Evolutionary conservation across 2,888 invertebrate genomes (phyloP), one percentile per base, ranked within the genome.

Genomic region (Lepas anatifera): DNA sequence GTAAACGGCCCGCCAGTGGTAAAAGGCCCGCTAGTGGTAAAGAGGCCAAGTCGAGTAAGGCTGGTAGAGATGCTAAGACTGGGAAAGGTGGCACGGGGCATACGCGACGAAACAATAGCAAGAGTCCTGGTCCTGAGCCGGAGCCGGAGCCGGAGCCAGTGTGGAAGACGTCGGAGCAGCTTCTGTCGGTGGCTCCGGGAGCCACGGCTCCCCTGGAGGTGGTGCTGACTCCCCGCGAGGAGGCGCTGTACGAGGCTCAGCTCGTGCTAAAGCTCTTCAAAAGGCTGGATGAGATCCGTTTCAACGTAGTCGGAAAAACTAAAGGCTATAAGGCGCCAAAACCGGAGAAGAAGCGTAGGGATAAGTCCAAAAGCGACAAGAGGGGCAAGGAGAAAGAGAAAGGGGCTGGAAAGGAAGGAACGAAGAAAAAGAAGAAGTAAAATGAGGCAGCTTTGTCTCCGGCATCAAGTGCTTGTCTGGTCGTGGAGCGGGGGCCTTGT

Each of bases 81-180:
- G n/a, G n/a, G n/a, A n/a, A n/a, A n/a, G n/a, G n/a, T n/a, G n/a
- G n/a, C n/a, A n/a, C n/a, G n/a, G n/a, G n/a, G n/a, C n/a, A n/a
- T n/a, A n/a, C n/a, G n/a, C n/a, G n/a, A n/a, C n/a, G n/a, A n/a
- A n/a, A n/a, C n/a, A n/a, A n/a, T n/a, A 48, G 52, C 63, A 50
- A 25, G 37, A 25, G 37, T 39, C 16, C 18, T n/a, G 22, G 29
- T 43, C 29, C 39, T 8, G 32, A 46, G 68, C 25, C 32, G 46
- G 43, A 52, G 70, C 58, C 69, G 70, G 46, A 25, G 67, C 35
- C 69, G 39, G 58, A 25, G 43, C 11, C 63, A 52, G 27, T 39
- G 48, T 50, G 68, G 72, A 67, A 70, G 71, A 73, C 71, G 71
- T 70, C 72, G 73, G 71, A 75, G 73, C 75, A 75, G 75, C 74